Evolutionary conservation across 2,113 vertebrate species (phyloP), one percentile per base, ranked within the genome.

Genomic region (Sinosuthora webbiana): DNA sequence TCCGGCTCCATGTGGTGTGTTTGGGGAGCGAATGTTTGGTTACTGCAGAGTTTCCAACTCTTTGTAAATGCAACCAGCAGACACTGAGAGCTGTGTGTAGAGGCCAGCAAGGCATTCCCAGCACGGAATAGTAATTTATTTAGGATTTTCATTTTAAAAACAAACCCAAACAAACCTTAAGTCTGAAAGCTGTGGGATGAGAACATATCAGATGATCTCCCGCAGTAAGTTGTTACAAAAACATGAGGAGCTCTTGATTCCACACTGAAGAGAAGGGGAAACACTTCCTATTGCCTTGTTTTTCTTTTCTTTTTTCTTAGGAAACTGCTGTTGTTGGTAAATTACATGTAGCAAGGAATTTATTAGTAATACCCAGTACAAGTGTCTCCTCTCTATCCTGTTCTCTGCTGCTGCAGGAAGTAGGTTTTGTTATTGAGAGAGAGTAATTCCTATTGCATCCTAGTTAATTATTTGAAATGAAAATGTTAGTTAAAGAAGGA

Each of bases 1-100:
- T 31, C 31, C 1, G 0, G 6, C 56, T 39, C 25, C 2, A 3
- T 15, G 23, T 1, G 5, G 11, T 0, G 0, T 8, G 1, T 19
- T 45, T 47, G 12, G 56, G 42, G 30, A 18, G 9, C 1, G 0
- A 3, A 5, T 4, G 5, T 55, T 62, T 33, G 70, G 28, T 24
- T n/a, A 8, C 55, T 41, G 63, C 90, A 69, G 69, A 50, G 13
- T 31, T 87, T n/a, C 52, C 82, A 28, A 39, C 2, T 7, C 87
- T 68, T 44, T 45, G n/a, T n/a, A 50, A 76, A 53, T 52, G 30
- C 59, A 52, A 8, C 41, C 65, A 45, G 70, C 41, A 83, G n/a
- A 50, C 70, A 2, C 5, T 47, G 53, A 71, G 19, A 78, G 27
- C 57, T 75, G 4, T 3, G 10, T 63, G 63, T 15, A 31, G 79